phyloP scores from a whole-genome alignment of 2,888 invertebrate genomes.

The Brassicogethes aeneus region DNA sequence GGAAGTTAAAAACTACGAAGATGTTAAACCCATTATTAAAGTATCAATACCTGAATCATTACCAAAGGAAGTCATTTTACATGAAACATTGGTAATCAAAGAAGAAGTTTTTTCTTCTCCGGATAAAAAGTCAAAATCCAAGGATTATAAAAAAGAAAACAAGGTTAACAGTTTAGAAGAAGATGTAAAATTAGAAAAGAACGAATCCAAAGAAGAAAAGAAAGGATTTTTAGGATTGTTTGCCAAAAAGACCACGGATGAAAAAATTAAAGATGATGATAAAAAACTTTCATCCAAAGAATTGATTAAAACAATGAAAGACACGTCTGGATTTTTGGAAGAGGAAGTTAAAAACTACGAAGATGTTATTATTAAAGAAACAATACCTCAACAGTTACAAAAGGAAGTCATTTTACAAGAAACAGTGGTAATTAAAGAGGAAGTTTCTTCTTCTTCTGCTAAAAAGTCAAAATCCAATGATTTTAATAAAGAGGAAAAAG shows the following conservation, averaged over 20 bases:
- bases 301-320: neutral
- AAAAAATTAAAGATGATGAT: neutral
- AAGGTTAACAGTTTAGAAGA: too few relatives aligned
- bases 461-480: neutral
- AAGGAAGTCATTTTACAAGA: neutral
- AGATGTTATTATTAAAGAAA: slow-evolving; percentile 17
- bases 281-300: neutral
- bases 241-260: slow-evolving; percentile 13
- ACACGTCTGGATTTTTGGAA: slow-evolving; percentile 16
- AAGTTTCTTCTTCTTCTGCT: neutral
- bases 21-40: slow-evolving; percentile 22
- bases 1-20: slow-evolving; percentile 29
- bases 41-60: slow-evolving; percentile 2
- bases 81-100: too few relatives aligned
- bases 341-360: slow-evolving; percentile 29
- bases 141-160: too few relatives aligned
- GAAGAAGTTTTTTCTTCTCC: too few relatives aligned
- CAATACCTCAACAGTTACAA: neutral
- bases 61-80: too few relatives aligned
- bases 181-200: too few relatives aligned
- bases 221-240: slow-evolving; percentile 12
- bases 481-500: slow-evolving; percentile 4
- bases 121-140: too few relatives aligned
- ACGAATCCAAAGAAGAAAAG: too few relatives aligned
- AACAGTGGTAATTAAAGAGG: neutral